Conservation (phyloP, 2,888 invertebrate species). For the Apamea anceps region DNA sequence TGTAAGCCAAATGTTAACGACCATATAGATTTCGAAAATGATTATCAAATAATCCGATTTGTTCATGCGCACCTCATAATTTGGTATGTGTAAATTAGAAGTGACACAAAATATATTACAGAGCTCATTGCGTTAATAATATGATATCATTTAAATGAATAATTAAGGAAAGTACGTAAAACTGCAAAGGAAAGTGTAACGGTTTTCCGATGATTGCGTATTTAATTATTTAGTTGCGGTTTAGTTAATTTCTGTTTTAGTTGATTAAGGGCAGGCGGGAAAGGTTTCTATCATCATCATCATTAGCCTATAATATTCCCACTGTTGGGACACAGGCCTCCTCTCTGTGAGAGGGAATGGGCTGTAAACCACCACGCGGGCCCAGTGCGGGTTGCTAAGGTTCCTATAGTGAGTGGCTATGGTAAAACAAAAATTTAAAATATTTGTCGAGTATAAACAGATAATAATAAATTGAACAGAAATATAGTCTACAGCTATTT, state of each 20-base stretch:
- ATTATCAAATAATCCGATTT: background rate
- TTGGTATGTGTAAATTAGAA: slow-evolving; percentile 9
- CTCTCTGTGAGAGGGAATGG: too few relatives aligned
- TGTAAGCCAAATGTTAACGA: background rate
- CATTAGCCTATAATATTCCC: too few relatives aligned
- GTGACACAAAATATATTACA: background rate
- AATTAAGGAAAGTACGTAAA: slow-evolving; percentile 7
- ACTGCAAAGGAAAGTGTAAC: too few relatives aligned
- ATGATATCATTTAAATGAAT: background rate
- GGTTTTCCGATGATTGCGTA: background rate
- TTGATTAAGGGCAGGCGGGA: background rate
- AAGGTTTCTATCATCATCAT: too few relatives aligned
- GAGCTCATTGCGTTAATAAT: slow-evolving; percentile 12
- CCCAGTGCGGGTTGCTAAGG: background rate
- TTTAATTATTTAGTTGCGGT: background rate
- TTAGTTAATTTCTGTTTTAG: background rate
- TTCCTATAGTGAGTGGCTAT: too few relatives aligned
- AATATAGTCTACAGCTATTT: too few relatives aligned
- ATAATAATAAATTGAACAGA: too few relatives aligned
- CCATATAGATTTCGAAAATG: slow-evolving; percentile 10
- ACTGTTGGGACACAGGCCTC: too few relatives aligned
- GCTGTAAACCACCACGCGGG: too few relatives aligned
- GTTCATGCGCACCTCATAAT: background rate
- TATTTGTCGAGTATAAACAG: too few relatives aligned
- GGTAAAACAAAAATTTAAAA: too few relatives aligned